Evolutionary conservation across 2,113 vertebrate species (phyloP), one percentile per base, ranked within the genome.

Genomic region (Bubo blakistoni): DNA sequence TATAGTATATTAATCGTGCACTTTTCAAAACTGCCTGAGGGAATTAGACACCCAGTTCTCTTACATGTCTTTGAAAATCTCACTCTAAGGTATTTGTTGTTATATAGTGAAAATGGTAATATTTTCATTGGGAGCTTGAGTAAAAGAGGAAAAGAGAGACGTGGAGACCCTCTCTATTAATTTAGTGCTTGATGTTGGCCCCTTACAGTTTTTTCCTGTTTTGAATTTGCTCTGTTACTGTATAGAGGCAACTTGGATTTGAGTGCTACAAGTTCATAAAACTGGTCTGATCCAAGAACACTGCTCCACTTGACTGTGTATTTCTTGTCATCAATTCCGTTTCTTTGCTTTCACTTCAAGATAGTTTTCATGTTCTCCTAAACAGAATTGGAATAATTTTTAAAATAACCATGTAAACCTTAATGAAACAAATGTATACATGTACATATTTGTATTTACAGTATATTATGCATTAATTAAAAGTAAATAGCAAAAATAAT

Each of bases 1-100:
- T 89, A 76, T 51, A 85, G 93, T 84, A 46, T 91, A 94, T 95
- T 95, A 97, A 95, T 97, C 9, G 36, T 89, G 71, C 70, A 42
- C 44, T 94, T 94, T 81, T 77, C 81, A 89, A 82, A 96, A 51
- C 81, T 79, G 92, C 92, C 73, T 87, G 46, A 36, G 81, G 89
- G 74, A 84, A 85, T 96, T 94, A 82, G 81, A 87, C 81, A 87
- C 87, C 88, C 91, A 82, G 49, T 91, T 94, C 58, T 83, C 58
- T 80, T 84, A 69, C 36, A 10, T 38, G 34, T 57, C 78, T 96
- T 95, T 92, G 88, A 96, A 97, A 96, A 85, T 82, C 66, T 82
- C 54, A 65, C 81, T 78, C 80, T 42, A 80, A 91, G 74, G 73
- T 76, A 65, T 96, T 94, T 87, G 70, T 91, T 94, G 52, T 65